These are phyloP conservation scores for Halictus ligatus DNA, from an alignment of 2,888 invertebrate genomes.

Conservation along the genomic window DNA sequence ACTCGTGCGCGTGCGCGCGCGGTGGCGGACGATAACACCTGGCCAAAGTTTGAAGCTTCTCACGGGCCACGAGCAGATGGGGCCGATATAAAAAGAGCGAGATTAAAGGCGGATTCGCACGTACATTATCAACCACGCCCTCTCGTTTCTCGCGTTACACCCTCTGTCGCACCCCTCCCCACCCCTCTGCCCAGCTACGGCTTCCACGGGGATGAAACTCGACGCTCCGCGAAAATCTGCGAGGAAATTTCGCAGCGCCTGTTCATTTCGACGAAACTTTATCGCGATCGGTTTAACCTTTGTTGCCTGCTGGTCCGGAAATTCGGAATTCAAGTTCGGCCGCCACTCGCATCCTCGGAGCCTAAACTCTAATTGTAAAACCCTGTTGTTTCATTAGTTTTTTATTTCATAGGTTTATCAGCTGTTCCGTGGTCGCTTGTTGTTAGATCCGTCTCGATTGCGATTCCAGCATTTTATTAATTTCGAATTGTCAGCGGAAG, in stretches of 20 bases:
- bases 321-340: not conserved
- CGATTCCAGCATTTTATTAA: too few relatives aligned
- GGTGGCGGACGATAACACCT: slow-evolving; percentile 28
- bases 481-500: too few relatives aligned
- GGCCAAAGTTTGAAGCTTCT: slow-evolving; percentile 60
- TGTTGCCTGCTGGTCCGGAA: not conserved
- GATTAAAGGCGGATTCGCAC: slow-evolving; percentile 62
- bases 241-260: not conserved
- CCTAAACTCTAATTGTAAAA: too few relatives aligned
- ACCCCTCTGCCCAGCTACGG: not conserved
- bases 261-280: not conserved
- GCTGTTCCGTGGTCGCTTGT: too few relatives aligned
- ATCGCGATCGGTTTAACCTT: not conserved
- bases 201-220: slow-evolving; percentile 7
- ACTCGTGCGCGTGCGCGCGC: too few relatives aligned
- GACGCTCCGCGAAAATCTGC: not conserved
- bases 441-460: too few relatives aligned
- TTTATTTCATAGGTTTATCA: too few relatives aligned
- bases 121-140: slow-evolving; percentile 47
- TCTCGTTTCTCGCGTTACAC: not conserved
- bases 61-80: slow-evolving; percentile 44
- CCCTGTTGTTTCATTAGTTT: too few relatives aligned
- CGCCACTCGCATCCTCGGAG: too few relatives aligned
- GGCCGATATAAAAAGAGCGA: slow-evolving; percentile 39
- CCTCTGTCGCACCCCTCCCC: not conserved